Evolutionary conservation across 92 coral and sea anemone genomes (phyloP).

Genomic region (Virgularia gustaviana): DNA sequence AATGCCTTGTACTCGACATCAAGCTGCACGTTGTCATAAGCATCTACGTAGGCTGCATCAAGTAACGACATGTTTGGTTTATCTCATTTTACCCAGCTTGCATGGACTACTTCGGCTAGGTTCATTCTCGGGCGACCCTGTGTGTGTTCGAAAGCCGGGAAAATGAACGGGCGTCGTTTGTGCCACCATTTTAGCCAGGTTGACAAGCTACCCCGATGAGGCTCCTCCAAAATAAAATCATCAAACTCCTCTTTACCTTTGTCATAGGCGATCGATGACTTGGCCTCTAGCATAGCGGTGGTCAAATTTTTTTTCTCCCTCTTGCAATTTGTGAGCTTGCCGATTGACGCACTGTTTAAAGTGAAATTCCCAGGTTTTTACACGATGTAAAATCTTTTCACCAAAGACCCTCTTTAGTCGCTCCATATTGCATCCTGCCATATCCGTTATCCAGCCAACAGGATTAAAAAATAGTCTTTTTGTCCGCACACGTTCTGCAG

Average conservation of each 20-base stretch:
- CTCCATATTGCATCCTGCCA: constrained; percentile 13
- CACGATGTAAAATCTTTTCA: not conserved
- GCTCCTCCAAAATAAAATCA: constrained; percentile 26
- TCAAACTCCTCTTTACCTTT: constrained; percentile 38
- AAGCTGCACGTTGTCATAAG: constrained; percentile 16
- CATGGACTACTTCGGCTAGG: constrained; percentile 20
- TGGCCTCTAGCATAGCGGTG: constrained; percentile 39
- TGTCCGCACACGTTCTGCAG: constrained; percentile 7
- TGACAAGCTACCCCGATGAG: constrained; percentile 23
- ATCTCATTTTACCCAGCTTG: constrained; percentile 13
- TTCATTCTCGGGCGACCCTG: not conserved
- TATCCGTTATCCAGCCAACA: constrained; percentile 11
- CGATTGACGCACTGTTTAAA: constrained; percentile 7
- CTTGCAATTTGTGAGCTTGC: not conserved
- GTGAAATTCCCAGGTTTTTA: constrained; percentile 17
- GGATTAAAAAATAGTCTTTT: constrained; percentile 9
- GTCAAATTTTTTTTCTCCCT: constrained; percentile 25
- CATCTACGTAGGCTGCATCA: constrained; percentile 10
- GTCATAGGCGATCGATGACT: constrained; percentile 34
- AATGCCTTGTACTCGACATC: constrained; percentile 14
- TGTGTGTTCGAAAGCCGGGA: not conserved
- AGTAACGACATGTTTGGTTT: constrained; percentile 7
- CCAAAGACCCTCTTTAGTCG: constrained; percentile 11
- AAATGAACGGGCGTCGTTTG: constrained; percentile 13
- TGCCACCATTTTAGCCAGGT: constrained; percentile 11